Conservation (phyloP, 2,113 vertebrate genomes). For the Bambusicola thoracicus region DNA sequence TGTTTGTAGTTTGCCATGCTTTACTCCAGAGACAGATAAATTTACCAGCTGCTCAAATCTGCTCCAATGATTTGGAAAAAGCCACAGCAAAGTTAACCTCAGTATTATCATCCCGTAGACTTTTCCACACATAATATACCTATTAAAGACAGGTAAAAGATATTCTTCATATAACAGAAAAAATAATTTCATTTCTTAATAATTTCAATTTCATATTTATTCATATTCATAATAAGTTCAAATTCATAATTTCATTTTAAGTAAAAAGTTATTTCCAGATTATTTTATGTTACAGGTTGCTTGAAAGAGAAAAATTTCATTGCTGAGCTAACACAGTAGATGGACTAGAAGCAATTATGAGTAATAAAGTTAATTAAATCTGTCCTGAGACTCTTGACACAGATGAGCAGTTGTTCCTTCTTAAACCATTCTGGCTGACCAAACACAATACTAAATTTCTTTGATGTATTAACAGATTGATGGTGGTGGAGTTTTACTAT, state of each 20-base stretch:
- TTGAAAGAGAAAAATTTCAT: background rate
- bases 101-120: background rate
- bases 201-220: too few relatives aligned
- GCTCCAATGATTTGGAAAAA: background rate
- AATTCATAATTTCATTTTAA: background rate
- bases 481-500: background rate
- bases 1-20: background rate
- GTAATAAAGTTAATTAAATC: constrained; percentile 17
- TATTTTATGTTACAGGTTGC: background rate
- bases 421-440: background rate
- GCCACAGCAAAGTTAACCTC: background rate
- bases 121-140: background rate
- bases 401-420: constrained; percentile 1
- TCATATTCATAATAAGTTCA: too few relatives aligned
- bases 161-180: background rate
- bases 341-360: constrained; percentile 20
- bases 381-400: constrained; percentile 20
- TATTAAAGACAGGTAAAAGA: background rate
- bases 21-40: background rate
- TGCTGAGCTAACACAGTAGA: background rate
- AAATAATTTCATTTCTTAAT: too few relatives aligned
- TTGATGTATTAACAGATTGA: constrained; percentile 2
- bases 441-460: background rate
- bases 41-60: background rate
- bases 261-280: background rate